Conservation (phyloP, 2,113 vertebrate genomes). For the Numida meleagris region DNA sequence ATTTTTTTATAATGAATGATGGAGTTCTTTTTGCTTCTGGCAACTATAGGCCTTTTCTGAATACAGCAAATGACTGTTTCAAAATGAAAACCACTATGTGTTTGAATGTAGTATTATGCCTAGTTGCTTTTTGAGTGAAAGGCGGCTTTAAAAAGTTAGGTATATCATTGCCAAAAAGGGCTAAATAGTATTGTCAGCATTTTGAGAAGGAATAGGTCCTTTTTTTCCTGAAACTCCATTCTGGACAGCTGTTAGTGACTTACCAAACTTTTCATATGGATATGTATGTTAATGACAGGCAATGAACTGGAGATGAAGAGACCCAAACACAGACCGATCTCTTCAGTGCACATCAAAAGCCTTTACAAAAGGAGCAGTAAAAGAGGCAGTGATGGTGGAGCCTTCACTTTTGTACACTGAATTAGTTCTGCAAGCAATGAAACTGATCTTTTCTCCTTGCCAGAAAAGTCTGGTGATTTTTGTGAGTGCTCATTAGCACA, state of each 20-base stretch:
- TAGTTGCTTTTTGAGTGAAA: constrained; percentile 92
- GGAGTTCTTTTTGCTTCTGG: constrained; percentile 80
- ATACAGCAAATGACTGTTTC: constrained; percentile 87
- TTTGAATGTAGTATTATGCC: constrained; percentile 93
- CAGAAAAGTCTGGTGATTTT: constrained; percentile 99
- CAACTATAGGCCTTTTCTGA: constrained; percentile 79
- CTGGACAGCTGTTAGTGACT: constrained; percentile 99
- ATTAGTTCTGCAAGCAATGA: constrained; percentile 99
- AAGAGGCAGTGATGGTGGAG: constrained; percentile 95
- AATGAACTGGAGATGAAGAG: constrained; percentile 99
- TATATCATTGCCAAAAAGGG: constrained; percentile 98
- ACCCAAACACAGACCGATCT: constrained; percentile 94
- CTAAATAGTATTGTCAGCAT: constrained; percentile 99
- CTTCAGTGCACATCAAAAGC: constrained; percentile 99
- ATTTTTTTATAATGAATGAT: constrained; percentile 75
- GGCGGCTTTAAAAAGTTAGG: constrained; percentile 98
- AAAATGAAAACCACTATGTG: constrained; percentile 84
- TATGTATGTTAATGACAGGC: constrained; percentile 99
- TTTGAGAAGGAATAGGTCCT: constrained; percentile 92
- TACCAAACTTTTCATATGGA: constrained; percentile 99
- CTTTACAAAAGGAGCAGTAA: constrained; percentile 99
- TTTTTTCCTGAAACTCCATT: constrained; percentile 86
- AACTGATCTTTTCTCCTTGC: constrained; percentile 99
- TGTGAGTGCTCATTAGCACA: constrained; percentile 99
- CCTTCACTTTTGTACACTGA: constrained; percentile 99